Conservation (phyloP, 2,888 invertebrate genomes). For the Drosophila putrida region DNA sequence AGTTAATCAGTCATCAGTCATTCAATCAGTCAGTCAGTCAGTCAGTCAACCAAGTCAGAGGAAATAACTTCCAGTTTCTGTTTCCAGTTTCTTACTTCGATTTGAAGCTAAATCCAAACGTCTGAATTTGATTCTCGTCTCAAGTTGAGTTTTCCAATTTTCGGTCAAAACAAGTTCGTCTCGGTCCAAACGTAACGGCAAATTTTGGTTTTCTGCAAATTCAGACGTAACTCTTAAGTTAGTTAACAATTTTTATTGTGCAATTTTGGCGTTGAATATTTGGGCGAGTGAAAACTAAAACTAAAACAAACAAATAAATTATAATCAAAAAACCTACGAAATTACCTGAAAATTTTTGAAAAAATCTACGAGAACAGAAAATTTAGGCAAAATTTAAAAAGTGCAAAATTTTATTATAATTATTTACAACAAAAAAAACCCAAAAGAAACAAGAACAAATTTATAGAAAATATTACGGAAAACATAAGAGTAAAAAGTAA, state of each 20-base stretch:
- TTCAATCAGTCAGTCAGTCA: conserved; percentile 52
- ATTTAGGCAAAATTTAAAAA: conserved; percentile 74
- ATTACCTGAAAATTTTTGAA: conserved; percentile 83
- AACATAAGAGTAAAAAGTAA: conserved; percentile 26
- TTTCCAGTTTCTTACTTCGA: conserved; percentile 71
- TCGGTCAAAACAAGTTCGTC: conserved; percentile 72
- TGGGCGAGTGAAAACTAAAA: conserved; percentile 41
- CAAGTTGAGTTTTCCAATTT: conserved; percentile 66
- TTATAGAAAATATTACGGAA: conserved; percentile 38
- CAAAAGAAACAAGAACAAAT: conserved; percentile 26
- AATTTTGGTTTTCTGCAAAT: conserved; percentile 74
- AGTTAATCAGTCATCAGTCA: conserved; percentile 59
- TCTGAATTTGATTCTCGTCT: conserved; percentile 81
- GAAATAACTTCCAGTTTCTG: conserved; percentile 53
- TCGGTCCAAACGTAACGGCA: conserved; percentile 58
- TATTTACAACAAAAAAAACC: conserved; percentile 61
- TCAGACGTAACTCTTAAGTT: conserved; percentile 81
- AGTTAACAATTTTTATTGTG: conserved; percentile 60
- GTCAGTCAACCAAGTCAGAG: conserved; percentile 43
- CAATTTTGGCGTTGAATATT: conserved; percentile 69
- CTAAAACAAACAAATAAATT: conserved; percentile 41
- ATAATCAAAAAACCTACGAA: conserved; percentile 82
- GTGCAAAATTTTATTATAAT: conserved; percentile 72
- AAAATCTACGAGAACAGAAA: conserved; percentile 59
- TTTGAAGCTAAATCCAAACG: conserved; percentile 80